Conservation (phyloP, 2,888 invertebrate genomes). For the Chironomus tentans region DNA sequence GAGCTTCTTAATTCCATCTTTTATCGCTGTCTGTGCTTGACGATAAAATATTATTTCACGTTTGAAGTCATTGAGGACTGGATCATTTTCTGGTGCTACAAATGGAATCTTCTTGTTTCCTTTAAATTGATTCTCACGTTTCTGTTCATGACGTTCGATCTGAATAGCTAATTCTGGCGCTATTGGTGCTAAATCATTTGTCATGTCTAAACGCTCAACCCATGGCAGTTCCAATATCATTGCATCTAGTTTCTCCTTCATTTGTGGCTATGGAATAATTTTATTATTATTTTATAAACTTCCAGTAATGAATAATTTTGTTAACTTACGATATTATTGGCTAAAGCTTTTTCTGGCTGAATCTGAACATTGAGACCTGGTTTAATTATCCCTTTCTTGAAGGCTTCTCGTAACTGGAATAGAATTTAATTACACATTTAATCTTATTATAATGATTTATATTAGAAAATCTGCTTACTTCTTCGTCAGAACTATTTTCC, state of each 20-base stretch:
- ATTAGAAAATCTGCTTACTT: conserved; percentile 32
- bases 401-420: conserved; percentile 79
- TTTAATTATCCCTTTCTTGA: conserved; percentile 73
- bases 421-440: too few species aligned
- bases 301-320: conserved; percentile 28
- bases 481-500: conserved; percentile 38
- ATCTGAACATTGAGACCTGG: conserved; percentile 72
- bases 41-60: conserved; percentile 80
- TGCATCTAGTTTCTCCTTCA: conserved; percentile 62
- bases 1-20: conserved; percentile 69
- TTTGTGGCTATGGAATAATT: conserved; percentile 41
- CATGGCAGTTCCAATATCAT: conserved; percentile 67
- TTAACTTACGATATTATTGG: conserved; percentile 64
- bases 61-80: conserved; percentile 82
- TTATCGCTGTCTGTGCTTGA: conserved; percentile 78
- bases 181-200: conserved; percentile 66
- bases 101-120: conserved; percentile 61
- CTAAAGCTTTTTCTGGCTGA: conserved; percentile 47
- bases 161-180: conserved; percentile 77
- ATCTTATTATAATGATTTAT: too few species aligned
- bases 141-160: conserved; percentile 64
- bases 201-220: conserved; percentile 76
- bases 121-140: conserved; percentile 53
- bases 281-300: conserved; percentile 31
- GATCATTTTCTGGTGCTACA: conserved; percentile 59